phyloP scores from a whole-genome alignment of 2,113 vertebrate genomes.

The Perognathus longimembris region DNA sequence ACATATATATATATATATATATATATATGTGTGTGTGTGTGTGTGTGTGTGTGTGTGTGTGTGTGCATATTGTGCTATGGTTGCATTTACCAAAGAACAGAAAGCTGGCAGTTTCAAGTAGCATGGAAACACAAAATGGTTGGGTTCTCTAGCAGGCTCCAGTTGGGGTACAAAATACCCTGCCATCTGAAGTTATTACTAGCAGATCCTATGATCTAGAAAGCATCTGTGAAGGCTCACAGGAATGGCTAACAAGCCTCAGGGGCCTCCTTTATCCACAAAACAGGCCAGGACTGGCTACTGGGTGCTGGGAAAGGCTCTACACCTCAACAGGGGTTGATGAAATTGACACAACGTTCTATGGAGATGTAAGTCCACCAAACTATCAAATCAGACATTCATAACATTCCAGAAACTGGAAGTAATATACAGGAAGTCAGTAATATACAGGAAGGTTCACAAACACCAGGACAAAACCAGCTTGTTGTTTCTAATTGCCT shows the following conservation, averaged over 20 bases:
- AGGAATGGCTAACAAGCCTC: neutral
- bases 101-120: neutral
- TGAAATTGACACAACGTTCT: neutral
- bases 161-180: neutral
- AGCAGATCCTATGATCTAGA: neutral
- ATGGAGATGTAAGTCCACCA: neutral
- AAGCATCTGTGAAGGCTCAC: neutral
- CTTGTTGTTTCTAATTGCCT: neutral
- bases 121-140: neutral
- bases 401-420: neutral
- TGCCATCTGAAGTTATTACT: neutral
- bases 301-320: neutral
- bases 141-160: neutral
- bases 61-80: neutral
- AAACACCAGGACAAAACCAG: neutral
- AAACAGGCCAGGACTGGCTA: neutral
- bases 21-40: no score
- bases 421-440: neutral
- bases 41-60: no score
- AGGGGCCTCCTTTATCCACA: neutral
- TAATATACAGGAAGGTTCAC: neutral
- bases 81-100: neutral
- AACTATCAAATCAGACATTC: neutral
- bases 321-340: neutral
- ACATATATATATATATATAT: no score